Conservation (phyloP, 2,888 invertebrate genomes). For the Netelia inedita region DNA sequence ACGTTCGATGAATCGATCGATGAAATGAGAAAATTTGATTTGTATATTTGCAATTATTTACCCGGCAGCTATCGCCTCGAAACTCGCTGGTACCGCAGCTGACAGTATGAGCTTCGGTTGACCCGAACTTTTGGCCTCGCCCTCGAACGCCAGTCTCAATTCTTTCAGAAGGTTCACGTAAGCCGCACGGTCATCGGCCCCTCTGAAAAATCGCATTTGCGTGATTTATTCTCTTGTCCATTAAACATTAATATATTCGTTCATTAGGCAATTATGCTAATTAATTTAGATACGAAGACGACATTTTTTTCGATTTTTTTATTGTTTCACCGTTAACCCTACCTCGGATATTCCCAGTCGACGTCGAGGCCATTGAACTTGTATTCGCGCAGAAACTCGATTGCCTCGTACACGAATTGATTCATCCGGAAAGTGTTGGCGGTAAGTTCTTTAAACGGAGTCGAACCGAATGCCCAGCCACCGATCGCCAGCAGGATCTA, state of each 20-base stretch:
- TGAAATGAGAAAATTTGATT: not conserved
- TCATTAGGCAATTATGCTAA: not conserved
- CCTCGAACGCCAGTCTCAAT: slow-evolving; percentile 96
- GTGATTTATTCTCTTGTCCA: not conserved
- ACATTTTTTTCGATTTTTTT: not conserved
- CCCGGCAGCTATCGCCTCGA: slow-evolving; percentile 97
- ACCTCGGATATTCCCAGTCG: slow-evolving; percentile 97
- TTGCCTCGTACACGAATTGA: slow-evolving; percentile 97
- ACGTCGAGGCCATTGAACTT: slow-evolving; percentile 97
- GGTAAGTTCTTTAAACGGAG: slow-evolving; percentile 96
- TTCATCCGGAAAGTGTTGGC: slow-evolving; percentile 97
- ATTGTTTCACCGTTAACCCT: slow-evolving; percentile 63
- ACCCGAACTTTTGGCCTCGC: slow-evolving; percentile 95
- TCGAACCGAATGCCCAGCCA: slow-evolving; percentile 98
- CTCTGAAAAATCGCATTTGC: slow-evolving; percentile 86
- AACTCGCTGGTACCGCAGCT: slow-evolving; percentile 96
- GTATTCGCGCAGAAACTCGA: slow-evolving; percentile 95
- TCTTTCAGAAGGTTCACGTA: slow-evolving; percentile 95
- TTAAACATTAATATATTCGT: not conserved
- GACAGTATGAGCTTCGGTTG: slow-evolving; percentile 92
- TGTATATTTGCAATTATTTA: slow-evolving; percentile 73
- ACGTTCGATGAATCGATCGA: not conserved
- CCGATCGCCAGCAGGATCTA: slow-evolving; percentile 95
- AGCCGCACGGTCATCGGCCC: slow-evolving; percentile 93
- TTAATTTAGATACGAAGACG: no score